These are phyloP conservation scores for Irena cyanogastra DNA, from an alignment of 2,113 vertebrate species.

Conservation along the genomic window DNA sequence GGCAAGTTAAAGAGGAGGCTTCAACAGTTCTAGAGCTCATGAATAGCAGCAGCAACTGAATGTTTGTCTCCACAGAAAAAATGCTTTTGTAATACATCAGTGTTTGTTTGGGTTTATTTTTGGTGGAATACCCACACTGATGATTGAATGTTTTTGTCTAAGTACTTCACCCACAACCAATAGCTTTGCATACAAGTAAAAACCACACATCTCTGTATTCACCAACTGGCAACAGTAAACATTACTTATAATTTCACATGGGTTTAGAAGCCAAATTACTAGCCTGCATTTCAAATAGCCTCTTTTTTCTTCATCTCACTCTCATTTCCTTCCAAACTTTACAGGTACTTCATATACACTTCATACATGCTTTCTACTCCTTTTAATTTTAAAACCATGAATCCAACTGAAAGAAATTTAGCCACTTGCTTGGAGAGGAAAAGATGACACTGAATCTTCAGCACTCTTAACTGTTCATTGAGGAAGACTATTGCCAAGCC, in stretches of 20 bases:
- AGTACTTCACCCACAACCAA: background rate
- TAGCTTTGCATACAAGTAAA: constrained; percentile 37
- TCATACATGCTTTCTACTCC: background rate
- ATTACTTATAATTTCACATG: constrained; percentile 15
- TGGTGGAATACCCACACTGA: constrained; percentile 31
- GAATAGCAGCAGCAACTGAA: background rate
- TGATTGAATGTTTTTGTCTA: background rate
- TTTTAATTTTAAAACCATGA: background rate
- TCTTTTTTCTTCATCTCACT: background rate
- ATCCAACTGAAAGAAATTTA: background rate
- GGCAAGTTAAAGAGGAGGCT: background rate
- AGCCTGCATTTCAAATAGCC: background rate
- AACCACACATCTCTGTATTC: constrained; percentile 16
- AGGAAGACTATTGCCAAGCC: constrained; percentile 20
- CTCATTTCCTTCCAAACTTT: background rate
- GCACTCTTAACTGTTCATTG: background rate
- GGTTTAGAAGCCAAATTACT: constrained; percentile 40
- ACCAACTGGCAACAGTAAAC: constrained; percentile 37
- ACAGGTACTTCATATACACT: background rate
- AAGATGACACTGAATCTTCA: background rate
- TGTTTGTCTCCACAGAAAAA: background rate
- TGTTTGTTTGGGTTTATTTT: constrained; percentile 52
- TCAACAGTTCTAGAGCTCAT: background rate
- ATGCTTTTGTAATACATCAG: background rate
- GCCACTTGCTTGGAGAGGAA: background rate